Percentiles rank a stretch among this genome's conserved stretches.
These are phyloP conservation scores for Ochotona princeps DNA, from an alignment of 2,113 vertebrate genomes.

Conservation along the genomic window DNA sequence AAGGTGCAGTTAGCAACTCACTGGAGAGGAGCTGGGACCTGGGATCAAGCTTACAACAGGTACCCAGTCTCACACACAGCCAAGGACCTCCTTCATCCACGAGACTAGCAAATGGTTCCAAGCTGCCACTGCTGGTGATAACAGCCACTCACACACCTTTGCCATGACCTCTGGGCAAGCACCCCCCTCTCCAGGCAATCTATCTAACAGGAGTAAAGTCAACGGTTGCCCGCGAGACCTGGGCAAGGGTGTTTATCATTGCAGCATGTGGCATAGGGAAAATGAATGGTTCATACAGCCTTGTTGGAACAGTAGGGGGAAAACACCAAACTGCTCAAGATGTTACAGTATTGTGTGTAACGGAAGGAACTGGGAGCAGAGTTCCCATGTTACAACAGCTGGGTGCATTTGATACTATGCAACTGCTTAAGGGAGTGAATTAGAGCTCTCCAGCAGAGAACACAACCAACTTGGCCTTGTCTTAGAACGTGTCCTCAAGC, in stretches of 20 bases:
- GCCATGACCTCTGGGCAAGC: background rate
- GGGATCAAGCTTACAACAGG: background rate
- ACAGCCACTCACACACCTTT: rapidly evolving
- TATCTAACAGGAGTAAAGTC: background rate
- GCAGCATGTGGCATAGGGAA: background rate
- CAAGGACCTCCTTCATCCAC: background rate
- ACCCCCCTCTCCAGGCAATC: background rate
- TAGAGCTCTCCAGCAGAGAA: background rate
- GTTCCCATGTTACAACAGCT: background rate
- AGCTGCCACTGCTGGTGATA: background rate
- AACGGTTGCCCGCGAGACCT: background rate
- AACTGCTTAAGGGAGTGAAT: background rate
- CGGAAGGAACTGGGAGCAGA: background rate
- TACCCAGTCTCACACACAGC: background rate
- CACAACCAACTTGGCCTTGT: background rate
- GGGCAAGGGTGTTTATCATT: background rate
- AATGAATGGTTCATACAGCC: background rate
- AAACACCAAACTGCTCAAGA: background rate
- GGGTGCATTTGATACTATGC: background rate
- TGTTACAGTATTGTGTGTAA: background rate
- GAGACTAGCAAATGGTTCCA: background rate
- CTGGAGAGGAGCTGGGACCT: background rate
- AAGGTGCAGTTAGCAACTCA: background rate
- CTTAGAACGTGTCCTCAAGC: background rate
- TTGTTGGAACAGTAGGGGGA: background rate